Conservation (phyloP, 2,797 vertebrate species). For the Vespertilio murinus region DNA sequence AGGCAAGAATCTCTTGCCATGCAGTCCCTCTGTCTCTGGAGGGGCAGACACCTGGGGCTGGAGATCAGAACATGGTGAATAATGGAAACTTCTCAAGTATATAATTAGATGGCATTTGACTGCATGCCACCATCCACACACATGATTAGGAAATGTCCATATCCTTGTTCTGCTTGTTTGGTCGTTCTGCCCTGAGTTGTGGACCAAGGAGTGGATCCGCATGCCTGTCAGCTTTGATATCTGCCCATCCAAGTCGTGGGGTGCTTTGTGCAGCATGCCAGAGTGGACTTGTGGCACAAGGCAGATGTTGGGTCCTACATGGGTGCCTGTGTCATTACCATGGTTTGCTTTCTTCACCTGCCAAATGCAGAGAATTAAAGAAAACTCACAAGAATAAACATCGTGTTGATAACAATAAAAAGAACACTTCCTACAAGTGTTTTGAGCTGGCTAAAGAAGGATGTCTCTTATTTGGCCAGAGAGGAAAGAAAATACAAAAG, state of each 20-base stretch:
- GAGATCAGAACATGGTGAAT: conserved; percentile 53
- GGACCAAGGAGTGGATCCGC: neutral
- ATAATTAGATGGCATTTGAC: conserved; percentile 56
- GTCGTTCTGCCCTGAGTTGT: conserved; percentile 1
- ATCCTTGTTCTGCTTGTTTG: neutral
- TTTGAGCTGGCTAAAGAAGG: neutral
- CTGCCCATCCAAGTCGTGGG: neutral
- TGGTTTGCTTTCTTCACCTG: neutral
- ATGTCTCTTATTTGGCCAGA: neutral
- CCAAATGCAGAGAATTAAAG: neutral
- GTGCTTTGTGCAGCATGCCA: neutral
- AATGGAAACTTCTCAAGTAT: conserved; percentile 40
- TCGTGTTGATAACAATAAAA: neutral
- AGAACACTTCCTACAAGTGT: neutral
- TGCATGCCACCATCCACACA: conserved; percentile 27
- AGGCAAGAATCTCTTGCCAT: neutral
- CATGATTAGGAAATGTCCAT: conserved; percentile 45
- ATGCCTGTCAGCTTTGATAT: neutral
- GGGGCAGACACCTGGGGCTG: neutral
- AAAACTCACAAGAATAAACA: neutral
- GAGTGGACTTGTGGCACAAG: accelerated
- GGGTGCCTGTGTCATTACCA: neutral
- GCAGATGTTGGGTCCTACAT: neutral
- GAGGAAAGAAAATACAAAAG: neutral
- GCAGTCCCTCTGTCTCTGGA: neutral